Conservation (phyloP, 2,888 invertebrate species). For the Lasioglossum marginatum region DNA sequence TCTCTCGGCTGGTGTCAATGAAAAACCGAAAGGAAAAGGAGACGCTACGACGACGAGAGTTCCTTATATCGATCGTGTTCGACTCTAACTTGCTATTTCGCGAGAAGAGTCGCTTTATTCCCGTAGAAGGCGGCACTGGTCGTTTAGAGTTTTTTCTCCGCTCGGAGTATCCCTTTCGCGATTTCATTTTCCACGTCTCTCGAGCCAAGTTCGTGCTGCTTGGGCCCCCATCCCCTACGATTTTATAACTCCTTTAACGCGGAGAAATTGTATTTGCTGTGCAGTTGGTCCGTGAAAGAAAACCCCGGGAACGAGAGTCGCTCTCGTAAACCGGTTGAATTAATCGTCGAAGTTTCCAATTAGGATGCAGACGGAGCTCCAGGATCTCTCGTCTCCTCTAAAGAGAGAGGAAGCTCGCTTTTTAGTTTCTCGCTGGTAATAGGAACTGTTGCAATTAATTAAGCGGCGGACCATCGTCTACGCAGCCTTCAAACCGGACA, state of each 20-base stretch:
- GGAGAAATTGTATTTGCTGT: constrained; percentile 25
- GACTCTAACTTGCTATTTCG: constrained; percentile 5
- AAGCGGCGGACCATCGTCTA: background rate
- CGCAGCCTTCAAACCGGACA: background rate
- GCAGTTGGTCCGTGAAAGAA: background rate
- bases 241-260: constrained; percentile 22
- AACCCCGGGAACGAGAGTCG: background rate
- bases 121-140: constrained; percentile 39
- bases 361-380: constrained; percentile 5
- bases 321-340: constrained; percentile 10
- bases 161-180: background rate
- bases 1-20: constrained; percentile 7
- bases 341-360: constrained; percentile 28
- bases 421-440: background rate
- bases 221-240: background rate
- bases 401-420: background rate
- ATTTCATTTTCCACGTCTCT: constrained; percentile 14
- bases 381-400: background rate
- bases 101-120: constrained; percentile 26
- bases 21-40: constrained; percentile 38
- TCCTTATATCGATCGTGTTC: constrained; percentile 34
- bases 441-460: constrained; percentile 6
- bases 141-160: constrained; percentile 14
- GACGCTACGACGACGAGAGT: constrained; percentile 12
- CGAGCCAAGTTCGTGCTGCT: background rate